Base-by-base conservation (phyloP, 1,140 invertebrate genomes). In the Philopotamus ludificatus region DNA sequence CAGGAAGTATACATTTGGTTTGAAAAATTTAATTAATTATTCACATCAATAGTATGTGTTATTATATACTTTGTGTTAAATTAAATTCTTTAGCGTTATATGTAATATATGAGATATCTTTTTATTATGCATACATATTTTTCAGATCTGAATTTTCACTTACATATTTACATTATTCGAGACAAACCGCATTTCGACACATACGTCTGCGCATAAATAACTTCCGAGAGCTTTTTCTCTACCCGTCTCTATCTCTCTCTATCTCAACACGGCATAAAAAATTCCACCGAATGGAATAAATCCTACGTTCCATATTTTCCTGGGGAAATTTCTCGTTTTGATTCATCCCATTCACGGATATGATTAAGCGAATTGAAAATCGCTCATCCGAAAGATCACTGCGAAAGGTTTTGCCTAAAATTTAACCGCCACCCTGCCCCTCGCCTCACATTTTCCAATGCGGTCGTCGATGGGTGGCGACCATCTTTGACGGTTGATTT, bases 301-400 rank as follows among this genome's bases (percentile, higher is more conserved):
- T 57, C 54, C 54, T 42, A 10, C 10, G 50, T 53, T 16, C 54
- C 54, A 57, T 57, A 57, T 57, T 57, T 57, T 57, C 54, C 34
- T n/a, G 34, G 21, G 20, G 34, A 57, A 57, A 57, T 57, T 39
- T 57, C 39, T 39, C 54, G 54, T 57, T 57, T 57, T 57, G 54
- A 57, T 57, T 57, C 39, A 39, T 57, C 39, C 54, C 39, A 57
- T 57, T 57, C 54, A 57, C 54, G 42, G 54, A 57, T 57, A 57
- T 57, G 54, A 57, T 57, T 57, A 57, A 57, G 54, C 54, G 54
- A 57, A 57, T 57, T 57, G 54, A 57, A 57, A 57, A 57, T 57
- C 54, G 39, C 42, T 57, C 54, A 42, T 22, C 54, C 39, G 54
- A 57, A 42, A 57, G 54, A 57, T 57, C 54, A 39, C 39, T 42